Evolutionary conservation across 1,140 invertebrate species (phyloP).

Genomic region (Drosophila nikananu): DNA sequence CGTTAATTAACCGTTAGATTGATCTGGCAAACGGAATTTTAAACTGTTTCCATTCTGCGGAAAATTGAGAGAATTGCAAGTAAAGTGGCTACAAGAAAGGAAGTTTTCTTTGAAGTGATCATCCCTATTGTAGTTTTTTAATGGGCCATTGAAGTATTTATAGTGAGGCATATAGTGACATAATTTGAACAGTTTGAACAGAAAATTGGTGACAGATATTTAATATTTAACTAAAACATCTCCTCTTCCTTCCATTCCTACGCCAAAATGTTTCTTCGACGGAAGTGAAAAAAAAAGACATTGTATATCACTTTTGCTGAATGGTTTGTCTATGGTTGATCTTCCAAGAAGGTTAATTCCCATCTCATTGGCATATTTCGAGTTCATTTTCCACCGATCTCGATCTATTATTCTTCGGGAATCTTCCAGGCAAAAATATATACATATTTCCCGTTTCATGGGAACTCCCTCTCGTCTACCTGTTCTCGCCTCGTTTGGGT

Average conservation of each 20-base stretch:
- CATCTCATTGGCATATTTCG: conserved; percentile 25
- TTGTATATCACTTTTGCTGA: background rate
- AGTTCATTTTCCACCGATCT: conserved; percentile 24
- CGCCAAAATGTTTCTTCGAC: conserved; percentile 4
- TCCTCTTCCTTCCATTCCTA: background rate
- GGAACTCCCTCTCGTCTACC: conserved; percentile 21
- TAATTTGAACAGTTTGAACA: background rate
- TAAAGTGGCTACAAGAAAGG: background rate
- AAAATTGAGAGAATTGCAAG: background rate
- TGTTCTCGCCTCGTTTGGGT: conserved; percentile 41
- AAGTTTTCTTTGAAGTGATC: background rate
- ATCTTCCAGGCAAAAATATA: conserved; percentile 18
- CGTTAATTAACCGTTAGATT: conserved; percentile 53
- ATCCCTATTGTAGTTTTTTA: background rate
- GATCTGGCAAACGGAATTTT: conserved; percentile 34
- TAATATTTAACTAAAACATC: background rate
- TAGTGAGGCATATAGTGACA: background rate
- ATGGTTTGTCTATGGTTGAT: conserved; percentile 1
- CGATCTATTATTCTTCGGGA: conserved; percentile 9
- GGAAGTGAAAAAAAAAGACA: conserved; percentile 19
- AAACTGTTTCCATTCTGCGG: conserved; percentile 13
- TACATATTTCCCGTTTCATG: conserved; percentile 21
- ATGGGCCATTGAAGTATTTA: background rate
- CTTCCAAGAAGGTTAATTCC: conserved; percentile 22
- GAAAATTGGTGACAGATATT: background rate